phyloP scores from a whole-genome alignment of 2,113 vertebrate species.

The Suricata suricatta region DNA sequence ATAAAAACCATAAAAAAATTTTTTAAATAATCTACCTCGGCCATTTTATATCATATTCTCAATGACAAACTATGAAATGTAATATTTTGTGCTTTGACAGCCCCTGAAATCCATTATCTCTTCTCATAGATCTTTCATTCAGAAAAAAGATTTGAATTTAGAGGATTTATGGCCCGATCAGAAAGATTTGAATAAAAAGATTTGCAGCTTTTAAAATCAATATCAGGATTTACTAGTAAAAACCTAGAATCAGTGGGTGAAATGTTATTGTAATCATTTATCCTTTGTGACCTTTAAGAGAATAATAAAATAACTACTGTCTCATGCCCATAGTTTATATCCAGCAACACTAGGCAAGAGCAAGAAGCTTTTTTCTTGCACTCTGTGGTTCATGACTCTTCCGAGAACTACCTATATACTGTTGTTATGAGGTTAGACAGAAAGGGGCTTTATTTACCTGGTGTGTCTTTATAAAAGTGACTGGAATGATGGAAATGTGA shows the following conservation, averaged over 20 bases:
- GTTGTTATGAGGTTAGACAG: background rate
- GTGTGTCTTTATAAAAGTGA: conserved; percentile 37
- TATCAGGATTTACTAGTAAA: conserved; percentile 64
- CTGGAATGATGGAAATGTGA: background rate
- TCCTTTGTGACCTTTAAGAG: conserved; percentile 73
- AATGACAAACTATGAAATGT: conserved; percentile 66
- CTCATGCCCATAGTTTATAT: conserved; percentile 53
- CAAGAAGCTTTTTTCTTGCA: background rate
- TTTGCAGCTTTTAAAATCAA: conserved; percentile 70
- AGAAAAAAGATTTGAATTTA: conserved; percentile 66
- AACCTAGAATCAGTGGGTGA: conserved; percentile 47
- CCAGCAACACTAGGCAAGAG: conserved; percentile 53
- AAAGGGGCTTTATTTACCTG: conserved; percentile 28
- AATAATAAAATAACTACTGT: conserved; percentile 45
- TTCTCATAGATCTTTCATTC: conserved; percentile 73
- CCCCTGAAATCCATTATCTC: conserved; percentile 72
- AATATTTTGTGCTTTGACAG: conserved; percentile 74
- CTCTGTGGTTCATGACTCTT: background rate
- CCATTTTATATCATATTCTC: conserved; percentile 75
- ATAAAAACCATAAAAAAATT: too few species aligned
- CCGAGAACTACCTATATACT: background rate
- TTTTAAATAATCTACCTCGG: conserved; percentile 76
- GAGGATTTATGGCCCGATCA: conserved; percentile 66
- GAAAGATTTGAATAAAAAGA: conserved; percentile 70
- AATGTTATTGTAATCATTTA: conserved; percentile 66